phyloP scores from a whole-genome alignment of 2,888 invertebrate species.

The Ennomos quercinarius region DNA sequence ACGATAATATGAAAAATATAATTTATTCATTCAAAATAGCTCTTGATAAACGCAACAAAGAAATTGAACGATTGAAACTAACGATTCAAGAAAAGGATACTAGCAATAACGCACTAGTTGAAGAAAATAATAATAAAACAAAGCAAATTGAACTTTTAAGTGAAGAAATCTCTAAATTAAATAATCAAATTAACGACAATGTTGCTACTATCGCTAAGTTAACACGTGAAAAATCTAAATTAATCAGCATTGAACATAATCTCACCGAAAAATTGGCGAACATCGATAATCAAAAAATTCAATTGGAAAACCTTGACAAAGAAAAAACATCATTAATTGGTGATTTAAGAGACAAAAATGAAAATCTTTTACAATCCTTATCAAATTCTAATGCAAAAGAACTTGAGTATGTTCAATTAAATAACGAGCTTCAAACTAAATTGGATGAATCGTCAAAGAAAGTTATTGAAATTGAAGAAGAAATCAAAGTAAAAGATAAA shows the following conservation, averaged over 20 bases:
- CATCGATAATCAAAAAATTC: constrained; percentile 42
- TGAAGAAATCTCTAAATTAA: constrained; percentile 49
- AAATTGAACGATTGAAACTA: constrained; percentile 60
- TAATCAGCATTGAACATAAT: constrained; percentile 46
- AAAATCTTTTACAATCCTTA: constrained; percentile 41
- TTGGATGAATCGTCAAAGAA: constrained; percentile 43
- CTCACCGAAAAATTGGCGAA: constrained; percentile 48
- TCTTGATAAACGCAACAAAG: constrained; percentile 59
- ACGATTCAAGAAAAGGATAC: constrained; percentile 35
- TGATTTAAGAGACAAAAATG: constrained; percentile 49
- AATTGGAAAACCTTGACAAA: constrained; percentile 44
- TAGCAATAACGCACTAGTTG: constrained; percentile 37
- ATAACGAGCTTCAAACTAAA: constrained; percentile 46
- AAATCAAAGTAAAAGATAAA: constrained; percentile 50
- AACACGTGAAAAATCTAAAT: constrained; percentile 47
- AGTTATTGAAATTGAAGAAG: constrained; percentile 48
- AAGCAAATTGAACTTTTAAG: constrained; percentile 49
- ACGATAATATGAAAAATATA: constrained; percentile 73
- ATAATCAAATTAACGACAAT: constrained; percentile 49
- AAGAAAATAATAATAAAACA: constrained; percentile 51
- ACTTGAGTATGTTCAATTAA: constrained; percentile 42
- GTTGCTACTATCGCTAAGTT: constrained; percentile 51
- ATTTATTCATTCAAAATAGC: constrained; percentile 64
- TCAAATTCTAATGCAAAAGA: constrained; percentile 38
- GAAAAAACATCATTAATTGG: constrained; percentile 42